Evolutionary conservation across 1,140 invertebrate species (phyloP), one percentile per base, ranked within the genome.

Genomic region (Habropoda laboriosa): DNA sequence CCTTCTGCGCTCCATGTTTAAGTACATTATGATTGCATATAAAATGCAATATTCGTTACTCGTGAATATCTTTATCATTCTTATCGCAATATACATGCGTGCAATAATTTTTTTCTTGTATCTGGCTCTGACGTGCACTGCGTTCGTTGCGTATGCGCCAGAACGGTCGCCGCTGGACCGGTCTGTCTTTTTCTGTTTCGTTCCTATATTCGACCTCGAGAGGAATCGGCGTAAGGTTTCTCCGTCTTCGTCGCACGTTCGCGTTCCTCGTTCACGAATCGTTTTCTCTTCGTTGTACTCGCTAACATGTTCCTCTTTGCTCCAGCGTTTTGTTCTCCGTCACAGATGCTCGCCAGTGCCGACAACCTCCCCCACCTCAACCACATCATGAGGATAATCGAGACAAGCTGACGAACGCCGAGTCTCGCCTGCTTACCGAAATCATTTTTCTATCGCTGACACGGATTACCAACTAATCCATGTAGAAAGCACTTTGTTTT

Each of bases 271-370:
- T 76, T 18, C 27, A n/a, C 55, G 32, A 58, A 71, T 61, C 80
- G 45, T 63, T 67, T 61, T 47, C 24, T 77, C 75, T 66, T 42
- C 55, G 61, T 79, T 72, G 47, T 51, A 64, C 60, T 53, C 67
- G 8, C 71, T 49, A 24, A 2, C 55, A 2, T 18, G n/a, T 30
- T 67, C 53, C 53, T 55, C 75, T 35, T 68, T 57, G 24, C 61
- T 49, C 55, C 38, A 13, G 40, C 32, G 60, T 51, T 68, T 60
- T 71, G 47, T 72, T 73, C 51, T 66, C 13, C 63, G 42, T 72
- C 80, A 71, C 85, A 88, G 87, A 88, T 87, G 87, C 83, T 89
- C 78, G 81, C 76, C 72, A 72, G 86, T 86, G 77, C 61, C 81
- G 86, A 86, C 85, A 83, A 83, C 72, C 82, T 86, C 71, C 79